Base-by-base conservation (phyloP, 2,113 vertebrate genomes). In the Siniperca chuatsi region DNA sequence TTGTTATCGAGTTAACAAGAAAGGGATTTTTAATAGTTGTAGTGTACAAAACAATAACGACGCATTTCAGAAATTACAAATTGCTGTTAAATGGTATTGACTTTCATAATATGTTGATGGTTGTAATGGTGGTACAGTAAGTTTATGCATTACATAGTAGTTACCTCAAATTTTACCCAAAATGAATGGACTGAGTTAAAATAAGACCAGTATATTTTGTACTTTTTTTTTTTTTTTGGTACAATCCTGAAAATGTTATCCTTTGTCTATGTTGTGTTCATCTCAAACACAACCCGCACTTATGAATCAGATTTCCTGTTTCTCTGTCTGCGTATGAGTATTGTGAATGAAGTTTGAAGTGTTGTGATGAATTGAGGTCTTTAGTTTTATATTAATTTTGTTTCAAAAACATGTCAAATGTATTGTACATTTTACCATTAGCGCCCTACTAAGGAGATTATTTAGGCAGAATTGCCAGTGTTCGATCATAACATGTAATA, bases 81-180 rank as follows among this genome's bases (percentile, higher is more conserved):
- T 90, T 85, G 68, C 75, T 85, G 71, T 87, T 79, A 75, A 83
- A 71, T 73, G 72, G 75, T 90, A 67, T 81, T 85, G 73, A 87
- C 23, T 60, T 74, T 64, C 42, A 48, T 78, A 37, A 68, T 83
- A 61, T 75, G 62, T 80, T 55, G 9, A 78, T 81, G 62, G 84
- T 89, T 65, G 75, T 82, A n/a, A 84, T 75, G 83, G 0, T 89
- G 84, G 75, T 75, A 81, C 65, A 48, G 68, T 88, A 54, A 62
- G 29, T 81, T 62, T 78, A 87, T 84, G 85, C 80, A 84, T 90
- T 77, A 50, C 79, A 55, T 86, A n/a, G 69, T 85, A 46, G 33
- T 91, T 91, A 80, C 74, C 85, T 88, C 69, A 18, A 55, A 13
- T 75, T 81, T 79, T 25, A 25, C 25, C 25, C 55, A 75, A 20